A percentile compares a stretch with the other conserved stretches of the same genome.
phyloP scores from a whole-genome alignment of 2,113 vertebrate species.

The Grus americana region DNA sequence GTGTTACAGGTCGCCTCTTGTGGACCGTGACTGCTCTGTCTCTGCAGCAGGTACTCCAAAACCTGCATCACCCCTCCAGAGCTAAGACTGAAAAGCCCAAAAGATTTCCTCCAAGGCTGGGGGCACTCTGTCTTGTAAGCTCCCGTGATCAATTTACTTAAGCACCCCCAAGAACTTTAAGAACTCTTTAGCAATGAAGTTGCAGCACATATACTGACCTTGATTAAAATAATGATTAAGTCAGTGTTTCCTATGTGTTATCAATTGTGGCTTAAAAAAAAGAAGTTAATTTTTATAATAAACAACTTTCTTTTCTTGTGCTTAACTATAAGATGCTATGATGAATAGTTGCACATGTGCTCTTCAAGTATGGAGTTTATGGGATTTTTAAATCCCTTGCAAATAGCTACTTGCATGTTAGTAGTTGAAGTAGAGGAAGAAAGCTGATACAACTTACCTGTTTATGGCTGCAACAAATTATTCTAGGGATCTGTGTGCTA shows the following conservation, averaged over 20 bases:
- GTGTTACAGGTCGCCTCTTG: not conserved
- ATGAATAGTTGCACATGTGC: fast-evolving
- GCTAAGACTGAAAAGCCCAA: not conserved
- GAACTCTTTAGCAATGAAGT: not conserved
- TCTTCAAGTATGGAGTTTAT: not conserved
- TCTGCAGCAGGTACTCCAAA: not conserved
- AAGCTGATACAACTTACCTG: not conserved
- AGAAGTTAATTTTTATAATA: not conserved
- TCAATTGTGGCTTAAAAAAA: not conserved
- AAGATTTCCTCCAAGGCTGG: fast-evolving
- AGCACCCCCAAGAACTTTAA: not conserved
- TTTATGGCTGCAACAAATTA: not conserved
- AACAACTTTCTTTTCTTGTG: not conserved
- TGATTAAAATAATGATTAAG: not conserved
- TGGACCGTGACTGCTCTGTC: fast-evolving
- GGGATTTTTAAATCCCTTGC: not conserved
- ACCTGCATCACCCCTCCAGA: too few relatives aligned
- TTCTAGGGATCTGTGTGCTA: not conserved
- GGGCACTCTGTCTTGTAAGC: not conserved
- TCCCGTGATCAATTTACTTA: not conserved
- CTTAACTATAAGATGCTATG: not conserved
- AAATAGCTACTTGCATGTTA: not conserved
- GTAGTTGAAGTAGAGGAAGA: not conserved
- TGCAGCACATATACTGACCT: not conserved
- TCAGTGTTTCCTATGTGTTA: not conserved